Evolutionary conservation across 2,113 vertebrate species (phyloP), one percentile per base, ranked within the genome.

Genomic region (Silurus asotus): DNA sequence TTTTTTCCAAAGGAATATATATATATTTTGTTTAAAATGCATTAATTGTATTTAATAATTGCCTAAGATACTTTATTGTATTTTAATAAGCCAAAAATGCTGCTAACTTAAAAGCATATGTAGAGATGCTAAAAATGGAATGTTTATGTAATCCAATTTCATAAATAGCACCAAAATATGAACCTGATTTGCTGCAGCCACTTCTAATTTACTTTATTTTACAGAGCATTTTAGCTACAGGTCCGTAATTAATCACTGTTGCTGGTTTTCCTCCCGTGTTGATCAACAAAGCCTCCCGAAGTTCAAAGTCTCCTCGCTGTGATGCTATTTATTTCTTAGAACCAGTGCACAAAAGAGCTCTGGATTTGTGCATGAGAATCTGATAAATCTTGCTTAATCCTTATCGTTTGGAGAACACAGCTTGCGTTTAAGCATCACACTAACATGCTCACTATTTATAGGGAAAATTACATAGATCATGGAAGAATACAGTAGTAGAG

Each of bases 201-300:
- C 90, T 90, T 91, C 49, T 25, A 91, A 93, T 95, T 94, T 93
- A 94, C 95, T 94, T 93, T 94, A 93, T 94, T 95, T 92, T 84
- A 88, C 91, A 88, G 91, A 91, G 92, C 91, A 37, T 37, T 93
- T 90, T 87, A 92, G 91, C 91, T 89, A 91, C 87, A 94, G 92
- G 92, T 93, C 94, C 93, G 91, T 93, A 95, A 94, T 95, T 95
- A 94, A 94, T 94, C 93, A 94, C 92, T 94, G 95, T 94, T 94
- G 90, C 92, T 92, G 90, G 86, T 91, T 93, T 90, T 94, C 90
- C 88, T 91, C 92, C 90, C 59, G 81, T 91, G 91, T 93, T 94
- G 94, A 95, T 94, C 93, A 93, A 93, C 93, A 91, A 94, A 88
- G 93, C 92, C 86, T 89, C 80, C 70, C 3, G 1, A 45, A 74